Base-by-base conservation (phyloP, 1,140 invertebrate species). In the Globodera ellingtonae region DNA sequence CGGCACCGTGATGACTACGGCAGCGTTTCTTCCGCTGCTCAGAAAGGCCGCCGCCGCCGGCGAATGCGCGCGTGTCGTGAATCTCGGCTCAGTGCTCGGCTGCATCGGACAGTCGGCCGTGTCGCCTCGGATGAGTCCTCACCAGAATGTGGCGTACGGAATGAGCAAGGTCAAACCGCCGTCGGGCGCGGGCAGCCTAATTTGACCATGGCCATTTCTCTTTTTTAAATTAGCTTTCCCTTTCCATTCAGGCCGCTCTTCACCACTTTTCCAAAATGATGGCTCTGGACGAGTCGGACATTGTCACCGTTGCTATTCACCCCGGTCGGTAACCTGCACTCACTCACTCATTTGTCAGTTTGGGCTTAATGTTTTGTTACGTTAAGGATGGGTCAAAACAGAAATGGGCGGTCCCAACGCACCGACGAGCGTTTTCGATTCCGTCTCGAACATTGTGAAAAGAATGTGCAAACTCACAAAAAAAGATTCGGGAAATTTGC, bases 11-110 rank as follows among this genome's bases (percentile, higher is more conserved):
- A 59, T 83, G 10, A 65, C 62, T 8, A 83, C 80, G 10, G 62
- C 76, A 10, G 82, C 82, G 8, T 75, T 82, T 82, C 70, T 82
- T 9, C 72, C 47, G 48, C 47, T 82, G 24, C 81, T 83, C n/a
- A 47, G 35, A 52, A 83, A 46, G 59, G 81, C 71, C 13, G 81
- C 80, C 10, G 4, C 47, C 80, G 48, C 81, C 35, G 80, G 56
- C 6, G 48, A 70, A 35, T 44, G 46, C 46, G 66, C 81, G 15
- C 65, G 69, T 7, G 48, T 82, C 10, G 72, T 82, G 8, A 82
- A 82, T 44, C 77, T 82, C 4, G 81, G 81, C 56, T 82, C 81
- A n/a, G 35, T 46, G 7, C 52, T 82, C 5, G 80, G 72, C 15
- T 82, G 73, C 35, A 82, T 81, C 8, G 44, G 46, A n/a, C 8